Percentiles rank a stretch among this genome's conserved stretches.
These are phyloP conservation scores for Drosophila cracens DNA, from an alignment of 2,888 invertebrate genomes.

Conservation along the genomic window DNA sequence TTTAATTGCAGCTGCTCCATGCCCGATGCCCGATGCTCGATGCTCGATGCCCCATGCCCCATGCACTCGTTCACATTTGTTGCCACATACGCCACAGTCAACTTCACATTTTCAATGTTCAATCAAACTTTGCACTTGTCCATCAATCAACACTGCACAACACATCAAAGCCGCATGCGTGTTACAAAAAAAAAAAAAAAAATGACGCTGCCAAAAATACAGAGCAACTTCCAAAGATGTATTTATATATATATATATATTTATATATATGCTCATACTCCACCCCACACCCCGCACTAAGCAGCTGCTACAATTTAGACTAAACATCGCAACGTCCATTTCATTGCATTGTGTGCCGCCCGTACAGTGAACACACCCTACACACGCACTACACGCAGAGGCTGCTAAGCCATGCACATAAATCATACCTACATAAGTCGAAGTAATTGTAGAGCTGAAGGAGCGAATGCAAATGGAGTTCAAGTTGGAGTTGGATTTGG, in stretches of 20 bases:
- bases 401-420: constrained; percentile 40
- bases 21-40: constrained; percentile 1
- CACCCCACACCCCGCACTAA: not conserved
- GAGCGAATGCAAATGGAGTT: constrained; percentile 3
- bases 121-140: constrained; percentile 73
- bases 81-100: constrained; percentile 19
- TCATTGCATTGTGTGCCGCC: constrained; percentile 24
- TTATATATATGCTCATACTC: not conserved
- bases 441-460: constrained; percentile 70
- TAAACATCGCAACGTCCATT: constrained; percentile 25
- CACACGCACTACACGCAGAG: constrained; percentile 10
- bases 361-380: constrained; percentile 29
- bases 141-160: constrained; percentile 64
- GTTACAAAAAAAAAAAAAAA: constrained; percentile 13
- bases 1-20: constrained; percentile 18
- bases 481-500: not conserved
- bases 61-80: constrained; percentile 8
- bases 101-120: constrained; percentile 51
- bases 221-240: constrained; percentile 31
- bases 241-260: not conserved
- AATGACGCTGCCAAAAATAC: constrained; percentile 54
- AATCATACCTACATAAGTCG: constrained; percentile 65
- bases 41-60: not conserved
- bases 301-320: constrained; percentile 38
- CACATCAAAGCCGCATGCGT: constrained; percentile 67